A percentile compares a stretch with the other conserved stretches of the same genome.
Evolutionary conservation across 1,140 invertebrate genomes (phyloP).

Genomic region (Drosophila rhopaloa): DNA sequence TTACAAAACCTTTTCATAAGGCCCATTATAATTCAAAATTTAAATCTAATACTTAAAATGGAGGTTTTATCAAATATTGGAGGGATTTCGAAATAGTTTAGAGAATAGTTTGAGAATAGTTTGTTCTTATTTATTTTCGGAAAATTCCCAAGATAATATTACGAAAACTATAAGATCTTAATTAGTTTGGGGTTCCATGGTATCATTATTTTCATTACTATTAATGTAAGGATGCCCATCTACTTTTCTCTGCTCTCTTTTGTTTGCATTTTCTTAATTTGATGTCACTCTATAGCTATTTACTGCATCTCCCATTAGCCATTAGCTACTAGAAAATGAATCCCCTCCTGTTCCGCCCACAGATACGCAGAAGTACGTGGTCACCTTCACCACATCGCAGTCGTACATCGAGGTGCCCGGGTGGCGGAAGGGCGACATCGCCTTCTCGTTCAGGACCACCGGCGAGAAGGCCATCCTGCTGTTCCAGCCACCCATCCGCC

Average conservation of each 20-base stretch:
- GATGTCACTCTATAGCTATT: neutral
- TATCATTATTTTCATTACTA: too few relatives aligned
- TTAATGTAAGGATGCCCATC: too few relatives aligned
- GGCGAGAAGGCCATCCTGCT: conserved; percentile 94
- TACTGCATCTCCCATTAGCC: conserved; percentile 12
- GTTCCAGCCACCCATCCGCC: conserved; percentile 94
- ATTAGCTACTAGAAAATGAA: conserved; percentile 15
- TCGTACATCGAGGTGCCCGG: conserved; percentile 96
- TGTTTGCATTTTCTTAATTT: neutral
- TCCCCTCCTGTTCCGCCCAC: neutral
- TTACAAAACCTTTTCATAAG: too few relatives aligned
- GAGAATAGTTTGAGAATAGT: too few relatives aligned
- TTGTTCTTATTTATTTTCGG: too few relatives aligned
- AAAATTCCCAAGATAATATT: too few relatives aligned
- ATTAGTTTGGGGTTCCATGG: too few relatives aligned
- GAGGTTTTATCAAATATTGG: too few relatives aligned
- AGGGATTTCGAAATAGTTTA: too few relatives aligned
- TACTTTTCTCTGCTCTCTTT: neutral
- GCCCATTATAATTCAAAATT: too few relatives aligned
- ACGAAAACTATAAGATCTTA: too few relatives aligned
- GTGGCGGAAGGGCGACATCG: conserved; percentile 95
- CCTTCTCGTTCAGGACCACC: conserved; percentile 96
- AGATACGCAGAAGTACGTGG: conserved; percentile 96
- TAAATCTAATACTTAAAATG: too few relatives aligned
- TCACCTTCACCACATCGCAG: conserved; percentile 96